Conservation (phyloP, 1,140 invertebrate species). For the Bombus affinis region DNA sequence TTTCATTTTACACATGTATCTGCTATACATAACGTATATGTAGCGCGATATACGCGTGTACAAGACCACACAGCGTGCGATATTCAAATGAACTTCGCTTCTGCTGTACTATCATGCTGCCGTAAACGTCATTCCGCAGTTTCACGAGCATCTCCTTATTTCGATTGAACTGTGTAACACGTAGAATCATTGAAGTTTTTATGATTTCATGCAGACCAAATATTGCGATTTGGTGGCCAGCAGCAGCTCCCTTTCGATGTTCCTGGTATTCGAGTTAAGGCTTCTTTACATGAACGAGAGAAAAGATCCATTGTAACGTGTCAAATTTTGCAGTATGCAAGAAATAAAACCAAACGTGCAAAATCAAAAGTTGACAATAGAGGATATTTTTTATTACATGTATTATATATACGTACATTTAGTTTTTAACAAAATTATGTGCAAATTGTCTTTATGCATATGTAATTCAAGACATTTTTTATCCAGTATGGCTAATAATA, state of each 20-base stretch:
- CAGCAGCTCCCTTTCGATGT: background rate
- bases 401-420: no score
- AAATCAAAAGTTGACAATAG: background rate
- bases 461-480: no score
- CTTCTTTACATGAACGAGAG: background rate
- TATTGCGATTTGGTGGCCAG: constrained; percentile 8
- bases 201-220: constrained; percentile 38
- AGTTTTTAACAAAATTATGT: no score
- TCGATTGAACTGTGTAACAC: constrained; percentile 16
- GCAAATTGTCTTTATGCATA: no score
- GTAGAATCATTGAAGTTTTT: constrained; percentile 26
- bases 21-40: no score
- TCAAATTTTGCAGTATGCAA: no score
- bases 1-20: background rate
- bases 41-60: constrained; percentile 41
- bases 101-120: constrained; percentile 52
- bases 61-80: constrained; percentile 67
- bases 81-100: constrained; percentile 70
- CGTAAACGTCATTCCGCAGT: constrained; percentile 63
- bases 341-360: background rate
- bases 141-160: constrained; percentile 63
- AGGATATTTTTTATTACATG: no score
- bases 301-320: background rate
- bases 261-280: background rate
- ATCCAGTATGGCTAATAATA: no score